Base-by-base conservation (phyloP, 2,797 vertebrate genomes). In the Enteromius afrohamiltoni region DNA sequence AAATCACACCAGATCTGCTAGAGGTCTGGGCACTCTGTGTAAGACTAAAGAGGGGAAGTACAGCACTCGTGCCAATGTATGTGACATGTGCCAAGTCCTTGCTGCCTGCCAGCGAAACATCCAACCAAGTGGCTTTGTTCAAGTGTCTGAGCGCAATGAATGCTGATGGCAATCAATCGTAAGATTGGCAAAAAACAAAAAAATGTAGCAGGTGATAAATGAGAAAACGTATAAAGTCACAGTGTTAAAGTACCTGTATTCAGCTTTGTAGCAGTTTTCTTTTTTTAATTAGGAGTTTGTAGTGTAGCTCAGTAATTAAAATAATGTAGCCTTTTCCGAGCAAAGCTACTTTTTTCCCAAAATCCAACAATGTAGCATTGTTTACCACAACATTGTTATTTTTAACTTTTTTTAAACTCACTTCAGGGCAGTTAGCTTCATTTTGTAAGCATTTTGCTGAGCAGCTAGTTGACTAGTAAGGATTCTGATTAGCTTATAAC, bases 121-220 rank as follows among this genome's bases (percentile, higher is more conserved):
- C 42, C 80, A 87, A 87, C 84, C 85, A 86, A 86, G 86, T 77
- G 84, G 74, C 79, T 86, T 83, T 71, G 42, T 76, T 51, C 23
- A 21, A 70, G 85, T 76, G 34, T 70, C 71, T 76, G 42, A 75
- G 67, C 69, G 76, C 77, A 73, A 55, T 77, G 45, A 40, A 49
- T 82, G 58, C 55, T 70, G 75, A 71, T 69, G 71, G 5, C 34
- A n/a, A 85, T 67, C 13, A 82, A 62, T 62, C 17, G 69, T 71
- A 69, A 86, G 3, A 73, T 2, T 81, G 21, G 10, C 21, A 60
- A 51, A 85, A 40, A 88, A 81, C 45, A 85, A 40, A 34, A 4
- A 88, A 82, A 1, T 47, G 60, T 64, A 75, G 88, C 80, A 10
- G 45, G 58, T 82, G 47, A 42, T 73, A 47, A 67, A 9, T 67